Percentiles rank a stretch among this genome's conserved stretches.
Evolutionary conservation across 2,113 vertebrate species (phyloP).

Genomic region (Pelobates fuscus): DNA sequence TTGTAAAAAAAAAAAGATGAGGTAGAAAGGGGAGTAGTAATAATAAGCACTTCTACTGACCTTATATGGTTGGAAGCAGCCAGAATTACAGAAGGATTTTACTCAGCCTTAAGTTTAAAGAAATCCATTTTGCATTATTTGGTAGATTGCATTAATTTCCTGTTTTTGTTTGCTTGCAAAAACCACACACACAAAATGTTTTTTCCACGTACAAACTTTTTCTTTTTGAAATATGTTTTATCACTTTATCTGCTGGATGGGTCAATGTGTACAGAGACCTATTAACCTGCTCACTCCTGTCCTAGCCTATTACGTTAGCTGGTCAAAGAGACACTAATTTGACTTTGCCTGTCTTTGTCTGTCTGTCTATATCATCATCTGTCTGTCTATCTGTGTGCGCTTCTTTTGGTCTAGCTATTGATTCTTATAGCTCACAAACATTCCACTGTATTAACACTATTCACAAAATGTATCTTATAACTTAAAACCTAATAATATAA

Average conservation of each 20-base stretch:
- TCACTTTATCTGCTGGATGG: background rate
- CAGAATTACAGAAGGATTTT: background rate
- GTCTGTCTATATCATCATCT: no score
- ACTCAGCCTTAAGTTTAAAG: background rate
- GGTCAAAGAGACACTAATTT: no score
- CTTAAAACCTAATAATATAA: no score
- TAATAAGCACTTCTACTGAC: background rate
- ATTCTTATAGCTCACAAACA: no score
- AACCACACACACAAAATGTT: constrained; percentile 30
- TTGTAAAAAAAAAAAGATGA: constrained; percentile 13
- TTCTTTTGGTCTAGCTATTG: no score
- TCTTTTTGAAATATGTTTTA: background rate
- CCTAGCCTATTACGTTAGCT: no score
- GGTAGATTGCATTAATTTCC: constrained; percentile 34
- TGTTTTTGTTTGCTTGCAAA: constrained; percentile 37
- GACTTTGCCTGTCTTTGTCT: no score
- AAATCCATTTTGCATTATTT: background rate
- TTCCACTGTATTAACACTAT: no score
- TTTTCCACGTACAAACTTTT: background rate
- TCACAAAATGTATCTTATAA: no score
- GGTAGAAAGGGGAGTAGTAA: background rate
- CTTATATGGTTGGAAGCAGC: constrained; percentile 4
- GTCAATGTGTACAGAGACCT: no score
- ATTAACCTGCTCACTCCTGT: background rate
- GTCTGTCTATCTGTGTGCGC: no score